Evolutionary conservation across 1,140 invertebrate species (phyloP).

Genomic region (Philaenus spumarius): DNA sequence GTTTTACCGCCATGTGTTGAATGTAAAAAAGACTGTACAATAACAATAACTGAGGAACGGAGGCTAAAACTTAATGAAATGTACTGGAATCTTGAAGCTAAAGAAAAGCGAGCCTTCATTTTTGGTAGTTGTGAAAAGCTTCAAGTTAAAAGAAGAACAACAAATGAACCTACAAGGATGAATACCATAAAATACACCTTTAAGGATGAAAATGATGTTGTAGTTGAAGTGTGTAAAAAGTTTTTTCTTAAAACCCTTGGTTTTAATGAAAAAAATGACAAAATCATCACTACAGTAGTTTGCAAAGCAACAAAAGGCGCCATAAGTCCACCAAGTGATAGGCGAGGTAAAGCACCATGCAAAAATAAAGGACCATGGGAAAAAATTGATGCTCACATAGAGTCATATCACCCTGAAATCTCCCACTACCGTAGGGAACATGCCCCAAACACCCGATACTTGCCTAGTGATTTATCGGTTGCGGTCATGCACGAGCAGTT

Average conservation of each 20-base stretch:
- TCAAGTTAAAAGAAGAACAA: no score
- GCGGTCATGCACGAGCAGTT: slow-evolving; percentile 25
- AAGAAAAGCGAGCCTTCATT: no score
- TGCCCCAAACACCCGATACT: slow-evolving; percentile 20
- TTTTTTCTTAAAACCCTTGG: slow-evolving; percentile 16
- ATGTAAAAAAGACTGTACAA: no score
- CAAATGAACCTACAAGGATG: no score
- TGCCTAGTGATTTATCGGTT: slow-evolving; percentile 22
- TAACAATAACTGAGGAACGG: no score
- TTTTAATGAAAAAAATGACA: slow-evolving; percentile 8
- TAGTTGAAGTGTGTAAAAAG: slow-evolving; percentile 9
- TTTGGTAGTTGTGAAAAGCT: no score
- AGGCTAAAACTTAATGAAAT: no score
- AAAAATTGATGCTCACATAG: slow-evolving; percentile 15
- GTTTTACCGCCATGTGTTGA: no score
- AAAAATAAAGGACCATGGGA: neutral
- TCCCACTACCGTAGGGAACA: slow-evolving; percentile 26
- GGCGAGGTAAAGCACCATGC: slow-evolving; percentile 11
- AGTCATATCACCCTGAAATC: slow-evolving; percentile 24
- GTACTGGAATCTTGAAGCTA: no score
- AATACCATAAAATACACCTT: no score
- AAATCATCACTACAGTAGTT: neutral
- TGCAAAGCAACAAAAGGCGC: neutral
- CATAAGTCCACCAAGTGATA: neutral
- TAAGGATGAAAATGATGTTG: no score